Percentiles rank a stretch among this genome's conserved stretches.
phyloP scores from a whole-genome alignment of 2,888 invertebrate species.

The Mythimna albipuncta region DNA sequence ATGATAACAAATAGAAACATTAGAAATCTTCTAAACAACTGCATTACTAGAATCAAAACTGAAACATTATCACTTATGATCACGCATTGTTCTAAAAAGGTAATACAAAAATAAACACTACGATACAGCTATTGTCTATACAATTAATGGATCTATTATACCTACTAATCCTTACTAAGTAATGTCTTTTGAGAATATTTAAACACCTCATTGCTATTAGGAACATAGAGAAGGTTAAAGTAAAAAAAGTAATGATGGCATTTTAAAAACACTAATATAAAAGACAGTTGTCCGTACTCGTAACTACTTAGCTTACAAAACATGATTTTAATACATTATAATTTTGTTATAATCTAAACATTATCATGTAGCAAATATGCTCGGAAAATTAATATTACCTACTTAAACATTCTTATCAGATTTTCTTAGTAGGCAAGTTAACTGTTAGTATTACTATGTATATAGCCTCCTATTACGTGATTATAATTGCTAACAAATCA shows the following conservation, averaged over 20 bases:
- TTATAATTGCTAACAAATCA: slow-evolving; percentile 7
- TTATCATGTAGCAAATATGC: slow-evolving; percentile 1
- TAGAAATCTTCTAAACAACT: neutral
- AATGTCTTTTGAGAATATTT: slow-evolving; percentile 43
- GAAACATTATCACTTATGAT: neutral
- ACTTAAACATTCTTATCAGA: neutral
- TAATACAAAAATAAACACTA: slow-evolving; percentile 24
- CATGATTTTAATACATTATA: slow-evolving; percentile 13
- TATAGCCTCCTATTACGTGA: neutral
- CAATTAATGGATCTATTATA: slow-evolving; percentile 12
- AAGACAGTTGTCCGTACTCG: slow-evolving; percentile 4
- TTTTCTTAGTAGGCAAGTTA: slow-evolving; percentile 7
- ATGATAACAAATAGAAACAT: neutral
- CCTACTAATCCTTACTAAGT: slow-evolving; percentile 8
- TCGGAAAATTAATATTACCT: neutral
- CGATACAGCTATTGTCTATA: slow-evolving; percentile 5
- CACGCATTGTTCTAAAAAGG: slow-evolving; percentile 12
- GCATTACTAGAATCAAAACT: neutral
- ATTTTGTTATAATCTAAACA: neutral
- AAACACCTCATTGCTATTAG: slow-evolving; percentile 32
- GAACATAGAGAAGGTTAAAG: slow-evolving; percentile 27
- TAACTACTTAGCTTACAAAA: slow-evolving; percentile 19
- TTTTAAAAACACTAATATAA: slow-evolving; percentile 11
- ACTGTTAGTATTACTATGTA: neutral
- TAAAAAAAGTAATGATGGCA: slow-evolving; percentile 40